Conservation (phyloP, 2,113 vertebrate species). For the Gambusia affinis region DNA sequence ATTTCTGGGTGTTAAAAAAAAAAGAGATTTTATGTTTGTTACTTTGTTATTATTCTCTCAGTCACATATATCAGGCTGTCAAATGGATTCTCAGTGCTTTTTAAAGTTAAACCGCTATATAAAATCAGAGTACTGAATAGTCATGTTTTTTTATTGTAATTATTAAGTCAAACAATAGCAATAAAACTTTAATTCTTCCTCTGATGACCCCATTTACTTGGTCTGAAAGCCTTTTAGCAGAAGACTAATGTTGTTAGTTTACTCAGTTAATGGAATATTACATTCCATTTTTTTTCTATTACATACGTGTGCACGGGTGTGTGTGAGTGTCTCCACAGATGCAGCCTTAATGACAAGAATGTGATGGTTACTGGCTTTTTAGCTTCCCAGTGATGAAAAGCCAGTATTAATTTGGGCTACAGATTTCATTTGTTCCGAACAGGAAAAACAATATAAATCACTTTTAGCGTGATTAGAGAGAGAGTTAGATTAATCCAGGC, state of each 20-base stretch:
- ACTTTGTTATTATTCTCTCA: slow-evolving; percentile 20
- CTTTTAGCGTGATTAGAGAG: slow-evolving; percentile 99
- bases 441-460: slow-evolving; percentile 99
- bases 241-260: slow-evolving; percentile 58
- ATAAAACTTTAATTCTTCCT: slow-evolving; percentile 38
- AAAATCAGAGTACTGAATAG: not conserved
- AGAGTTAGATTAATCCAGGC: slow-evolving; percentile 99
- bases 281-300: slow-evolving; percentile 58
- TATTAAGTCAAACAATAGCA: slow-evolving; percentile 48
- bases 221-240: slow-evolving; percentile 55
- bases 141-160: slow-evolving; percentile 43
- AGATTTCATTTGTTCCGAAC: slow-evolving; percentile 99
- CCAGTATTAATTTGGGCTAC: slow-evolving; percentile 99
- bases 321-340: slow-evolving; percentile 71
- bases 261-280: slow-evolving; percentile 69
- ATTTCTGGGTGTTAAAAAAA: slow-evolving; percentile 54
- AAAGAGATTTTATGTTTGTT: slow-evolving; percentile 45
- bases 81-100: slow-evolving; percentile 38
- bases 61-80: slow-evolving; percentile 1
- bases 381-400: slow-evolving; percentile 96
- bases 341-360: slow-evolving; percentile 91
- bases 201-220: slow-evolving; percentile 52
- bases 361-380: slow-evolving; percentile 94
- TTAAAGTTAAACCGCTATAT: slow-evolving; percentile 20
- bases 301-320: not conserved